Evolutionary conservation across 1,140 invertebrate genomes (phyloP).

Genomic region (Zaprionus africanus): DNA sequence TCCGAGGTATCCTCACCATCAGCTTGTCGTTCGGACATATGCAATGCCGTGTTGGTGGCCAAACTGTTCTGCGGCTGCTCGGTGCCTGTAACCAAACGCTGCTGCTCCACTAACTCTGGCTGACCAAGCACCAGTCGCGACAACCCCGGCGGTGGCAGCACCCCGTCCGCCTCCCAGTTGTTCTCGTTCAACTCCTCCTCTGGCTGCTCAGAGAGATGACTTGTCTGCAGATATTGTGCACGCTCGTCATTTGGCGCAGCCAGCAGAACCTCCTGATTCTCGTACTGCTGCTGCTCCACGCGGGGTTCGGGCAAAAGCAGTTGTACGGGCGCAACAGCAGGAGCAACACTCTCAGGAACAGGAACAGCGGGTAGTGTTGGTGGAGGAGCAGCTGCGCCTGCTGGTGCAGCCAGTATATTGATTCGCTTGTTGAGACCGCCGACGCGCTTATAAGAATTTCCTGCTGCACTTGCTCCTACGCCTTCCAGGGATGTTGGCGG

Average conservation of each 20-base stretch:
- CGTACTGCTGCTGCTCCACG: constrained; percentile 32
- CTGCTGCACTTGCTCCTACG: constrained; percentile 25
- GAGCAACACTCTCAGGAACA: neutral
- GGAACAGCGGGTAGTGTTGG: constrained; percentile 12
- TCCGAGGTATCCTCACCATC: constrained; percentile 83
- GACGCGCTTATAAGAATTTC: constrained; percentile 83
- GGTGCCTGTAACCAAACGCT: constrained; percentile 78
- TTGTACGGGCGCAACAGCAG: constrained; percentile 11
- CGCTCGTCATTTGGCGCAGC: constrained; percentile 86
- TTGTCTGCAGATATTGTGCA: constrained; percentile 90
- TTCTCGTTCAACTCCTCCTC: constrained; percentile 82
- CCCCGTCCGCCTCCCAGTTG: constrained; percentile 65
- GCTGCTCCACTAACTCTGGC: constrained; percentile 86
- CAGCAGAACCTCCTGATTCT: constrained; percentile 79
- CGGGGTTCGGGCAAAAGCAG: constrained; percentile 17
- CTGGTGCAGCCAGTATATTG: constrained; percentile 61
- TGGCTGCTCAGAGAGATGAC: constrained; percentile 87
- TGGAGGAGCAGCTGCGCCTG: constrained; percentile 2
- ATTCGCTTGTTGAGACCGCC: constrained; percentile 81
- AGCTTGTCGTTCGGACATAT: constrained; percentile 77
- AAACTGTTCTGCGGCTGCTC: constrained; percentile 81
- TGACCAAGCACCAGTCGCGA: constrained; percentile 88
- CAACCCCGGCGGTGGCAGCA: constrained; percentile 86
- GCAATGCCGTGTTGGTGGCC: constrained; percentile 56
- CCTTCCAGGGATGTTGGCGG: constrained; percentile 27